Evolutionary conservation across 2,113 vertebrate species (phyloP), one percentile per base, ranked within the genome.

Genomic region (Mustelus asterias): DNA sequence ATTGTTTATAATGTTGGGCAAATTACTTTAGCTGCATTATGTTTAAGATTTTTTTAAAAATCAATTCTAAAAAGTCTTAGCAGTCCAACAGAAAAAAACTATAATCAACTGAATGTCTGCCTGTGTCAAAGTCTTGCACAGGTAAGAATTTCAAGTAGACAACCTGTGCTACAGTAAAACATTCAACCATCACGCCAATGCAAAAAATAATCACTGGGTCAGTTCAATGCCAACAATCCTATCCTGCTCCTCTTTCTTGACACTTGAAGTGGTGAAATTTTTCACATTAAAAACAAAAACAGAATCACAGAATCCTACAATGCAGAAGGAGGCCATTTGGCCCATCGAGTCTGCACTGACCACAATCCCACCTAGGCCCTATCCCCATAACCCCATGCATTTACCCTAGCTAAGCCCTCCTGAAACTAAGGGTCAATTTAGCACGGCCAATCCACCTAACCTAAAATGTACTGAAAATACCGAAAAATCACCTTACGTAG

Each of bases 1-100:
- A 29, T 72, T 72, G 41, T 44, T 95, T 22, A 54, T 33, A 48
- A 72, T 20, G 41, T 48, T 70, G 29, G 29, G 33, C n/a, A 41
- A 95, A 72, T 95, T 95, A 33, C 44, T 72, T 60, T 18, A 70
- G 33, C 41, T 95, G 67, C 41, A 72, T 72, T 89, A 90, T n/a
- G 54, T 72, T 95, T 54, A 44, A 29, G 44, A 18, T 13, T 63
- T 70, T 72, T 54, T 33, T 44, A 37, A 44, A 14, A 48, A 24
- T 48, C 29, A 69, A 54, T 72, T 58, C 70, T 33, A 95, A 69
- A 70, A 44, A 94, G 60, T 41, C n/a, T 65, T 65, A 69, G 16
- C 72, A 95, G 44, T 11, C 44, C 94, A 29, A 70, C 65, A 67
- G 13, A 76, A 95, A 72, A 24, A 37, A 94, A 69, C n/a, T 41